Conservation (phyloP, 2,888 invertebrate genomes). For the Crioceris asparagi region DNA sequence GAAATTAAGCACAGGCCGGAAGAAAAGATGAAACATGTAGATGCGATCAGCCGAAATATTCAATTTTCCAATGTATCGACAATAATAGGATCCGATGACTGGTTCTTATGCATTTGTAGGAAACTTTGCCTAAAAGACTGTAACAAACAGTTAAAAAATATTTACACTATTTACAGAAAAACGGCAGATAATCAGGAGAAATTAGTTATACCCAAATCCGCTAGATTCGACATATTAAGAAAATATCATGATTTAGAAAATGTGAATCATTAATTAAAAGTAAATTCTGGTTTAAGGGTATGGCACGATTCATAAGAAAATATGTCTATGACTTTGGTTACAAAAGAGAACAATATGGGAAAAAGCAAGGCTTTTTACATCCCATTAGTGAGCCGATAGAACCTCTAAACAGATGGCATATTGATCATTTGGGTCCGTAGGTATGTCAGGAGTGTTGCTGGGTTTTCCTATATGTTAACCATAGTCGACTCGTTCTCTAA, state of each 20-base stretch:
- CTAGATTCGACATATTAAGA: conserved; percentile 26
- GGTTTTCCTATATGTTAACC: conserved; percentile 10
- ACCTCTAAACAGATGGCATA: conserved; percentile 15
- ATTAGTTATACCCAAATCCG: conserved; percentile 23
- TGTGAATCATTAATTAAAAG: conserved; percentile 4
- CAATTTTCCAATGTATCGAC: not conserved
- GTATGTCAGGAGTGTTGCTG: conserved; percentile 7
- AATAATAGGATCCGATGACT: not conserved
- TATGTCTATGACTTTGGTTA: conserved; percentile 8
- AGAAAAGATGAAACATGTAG: conserved; percentile 4
- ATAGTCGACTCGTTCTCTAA: conserved; percentile 13
- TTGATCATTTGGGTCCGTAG: conserved; percentile 16
- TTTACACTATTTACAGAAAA: conserved; percentile 8
- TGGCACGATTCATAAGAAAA: conserved; percentile 13
- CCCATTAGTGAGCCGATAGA: conserved; percentile 11
- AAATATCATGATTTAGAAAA: conserved; percentile 14
- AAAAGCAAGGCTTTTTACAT: conserved; percentile 10
- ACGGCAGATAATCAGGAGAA: conserved; percentile 17
- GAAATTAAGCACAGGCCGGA: conserved; percentile 3
- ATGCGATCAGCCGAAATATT: conserved; percentile 3
- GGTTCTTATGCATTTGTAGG: not conserved
- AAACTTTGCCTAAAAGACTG: not conserved
- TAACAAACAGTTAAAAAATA: not conserved
- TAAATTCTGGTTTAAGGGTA: conserved; percentile 11
- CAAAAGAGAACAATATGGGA: conserved; percentile 8